These are phyloP conservation scores for Esox masquinongy DNA, from an alignment of 2,797 vertebrate species.

Conservation along the genomic window DNA sequence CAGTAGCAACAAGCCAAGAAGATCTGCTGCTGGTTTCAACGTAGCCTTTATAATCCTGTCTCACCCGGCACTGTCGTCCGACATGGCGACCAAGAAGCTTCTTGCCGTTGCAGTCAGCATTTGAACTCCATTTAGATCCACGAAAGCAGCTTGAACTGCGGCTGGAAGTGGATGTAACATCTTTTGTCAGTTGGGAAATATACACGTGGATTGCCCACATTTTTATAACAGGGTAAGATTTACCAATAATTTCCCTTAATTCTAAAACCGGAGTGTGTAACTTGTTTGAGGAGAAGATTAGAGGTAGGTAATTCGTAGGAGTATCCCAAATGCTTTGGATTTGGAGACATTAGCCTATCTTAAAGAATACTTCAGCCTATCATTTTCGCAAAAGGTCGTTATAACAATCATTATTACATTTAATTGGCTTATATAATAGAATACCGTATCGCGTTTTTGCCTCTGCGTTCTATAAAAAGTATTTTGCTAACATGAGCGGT, in stretches of 20 bases:
- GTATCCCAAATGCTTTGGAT: constrained; percentile 50
- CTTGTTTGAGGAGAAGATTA: constrained; percentile 76
- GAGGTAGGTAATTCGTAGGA: constrained; percentile 66
- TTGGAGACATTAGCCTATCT: constrained; percentile 45
- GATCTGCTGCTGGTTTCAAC: constrained; percentile 58
- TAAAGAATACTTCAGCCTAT: not conserved
- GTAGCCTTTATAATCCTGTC: constrained; percentile 63
- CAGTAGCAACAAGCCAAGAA: constrained; percentile 61
- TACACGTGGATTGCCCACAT: constrained; percentile 55
- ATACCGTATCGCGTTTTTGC: not conserved
- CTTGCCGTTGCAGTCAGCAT: constrained; percentile 40
- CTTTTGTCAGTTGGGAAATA: constrained; percentile 37
- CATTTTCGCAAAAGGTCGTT: not conserved
- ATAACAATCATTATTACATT: not conserved
- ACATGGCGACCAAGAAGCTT: constrained; percentile 77
- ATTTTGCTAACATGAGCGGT: not conserved
- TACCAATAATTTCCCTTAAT: constrained; percentile 14
- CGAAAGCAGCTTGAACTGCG: not conserved
- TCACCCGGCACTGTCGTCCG: constrained; percentile 68
- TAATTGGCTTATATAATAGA: not conserved
- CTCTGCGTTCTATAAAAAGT: not conserved
- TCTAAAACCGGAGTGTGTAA: constrained; percentile 61
- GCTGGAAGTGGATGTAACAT: constrained; percentile 57
- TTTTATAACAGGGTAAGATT: constrained; percentile 60
- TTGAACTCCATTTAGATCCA: constrained; percentile 46